These are phyloP conservation scores for Allolobophora icterica DNA, from an alignment of 2,888 invertebrate species.

Conservation along the genomic window DNA sequence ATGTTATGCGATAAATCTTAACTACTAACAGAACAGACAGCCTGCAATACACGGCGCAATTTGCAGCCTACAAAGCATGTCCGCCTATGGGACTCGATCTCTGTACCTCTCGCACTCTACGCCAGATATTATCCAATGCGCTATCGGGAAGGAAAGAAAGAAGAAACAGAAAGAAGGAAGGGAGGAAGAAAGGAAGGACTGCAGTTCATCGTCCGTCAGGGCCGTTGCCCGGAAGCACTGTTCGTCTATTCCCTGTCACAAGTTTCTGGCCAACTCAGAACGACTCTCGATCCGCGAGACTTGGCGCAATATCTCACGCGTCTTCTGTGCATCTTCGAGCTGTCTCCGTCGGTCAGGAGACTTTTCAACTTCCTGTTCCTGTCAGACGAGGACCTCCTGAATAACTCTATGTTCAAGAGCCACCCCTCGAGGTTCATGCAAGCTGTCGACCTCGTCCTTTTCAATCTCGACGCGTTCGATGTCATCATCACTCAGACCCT, in stretches of 20 bases:
- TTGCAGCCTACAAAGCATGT: no score
- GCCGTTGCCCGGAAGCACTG: not conserved
- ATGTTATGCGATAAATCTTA: no score
- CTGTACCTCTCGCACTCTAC: no score
- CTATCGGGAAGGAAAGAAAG: no score
- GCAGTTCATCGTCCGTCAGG: not conserved
- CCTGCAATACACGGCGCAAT: no score
- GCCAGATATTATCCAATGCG: no score
- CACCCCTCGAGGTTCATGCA: conserved; percentile 44
- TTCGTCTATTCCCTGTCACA: not conserved
- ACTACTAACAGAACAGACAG: no score
- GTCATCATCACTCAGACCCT: conserved; percentile 40
- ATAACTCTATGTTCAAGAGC: conserved; percentile 36
- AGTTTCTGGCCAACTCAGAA: conserved; percentile 29
- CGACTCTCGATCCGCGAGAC: conserved; percentile 27
- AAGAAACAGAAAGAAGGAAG: no score
- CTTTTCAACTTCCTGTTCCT: conserved; percentile 36
- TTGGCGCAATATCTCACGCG: conserved; percentile 34
- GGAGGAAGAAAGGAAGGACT: no score
- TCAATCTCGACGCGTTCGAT: conserved; percentile 38
- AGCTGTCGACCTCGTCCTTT: conserved; percentile 36
- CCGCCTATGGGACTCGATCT: no score
- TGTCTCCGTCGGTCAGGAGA: no score
- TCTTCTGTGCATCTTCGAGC: conserved; percentile 42
- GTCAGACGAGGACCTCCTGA: conserved; percentile 30